These are phyloP conservation scores for Lasioglossum pauxillum DNA, from an alignment of 2,888 invertebrate species.

Conservation along the genomic window DNA sequence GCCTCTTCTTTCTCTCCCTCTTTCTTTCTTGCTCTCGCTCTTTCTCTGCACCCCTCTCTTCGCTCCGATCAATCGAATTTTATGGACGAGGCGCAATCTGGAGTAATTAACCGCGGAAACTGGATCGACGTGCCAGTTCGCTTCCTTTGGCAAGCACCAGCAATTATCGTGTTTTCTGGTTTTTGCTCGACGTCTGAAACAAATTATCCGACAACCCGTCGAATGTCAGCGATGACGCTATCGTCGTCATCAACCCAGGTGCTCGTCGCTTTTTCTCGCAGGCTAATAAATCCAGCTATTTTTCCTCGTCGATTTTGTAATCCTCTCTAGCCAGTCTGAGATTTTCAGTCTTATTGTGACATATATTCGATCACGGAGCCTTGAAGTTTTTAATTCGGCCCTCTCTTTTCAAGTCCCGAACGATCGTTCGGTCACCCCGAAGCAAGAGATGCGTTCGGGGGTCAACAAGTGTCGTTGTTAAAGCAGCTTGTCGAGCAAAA, in stretches of 20 bases:
- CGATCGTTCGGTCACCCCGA: too few species aligned
- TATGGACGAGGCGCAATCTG: neutral
- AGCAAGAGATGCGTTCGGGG: neutral
- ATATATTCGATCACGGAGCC: too few species aligned
- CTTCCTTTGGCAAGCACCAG: neutral
- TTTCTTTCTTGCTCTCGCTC: neutral
- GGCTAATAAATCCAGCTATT: neutral
- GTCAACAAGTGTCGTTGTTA: neutral
- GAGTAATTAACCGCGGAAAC: conserved; percentile 7
- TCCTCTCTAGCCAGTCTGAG: too few species aligned
- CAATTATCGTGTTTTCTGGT: conserved; percentile 10
- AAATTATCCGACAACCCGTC: neutral
- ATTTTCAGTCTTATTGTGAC: too few species aligned
- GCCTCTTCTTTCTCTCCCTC: neutral
- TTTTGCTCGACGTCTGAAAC: neutral
- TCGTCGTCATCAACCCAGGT: neutral
- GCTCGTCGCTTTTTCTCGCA: neutral
- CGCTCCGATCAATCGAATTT: neutral
- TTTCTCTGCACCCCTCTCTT: neutral
- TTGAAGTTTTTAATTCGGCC: too few species aligned
- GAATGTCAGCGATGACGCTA: neutral
- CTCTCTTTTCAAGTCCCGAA: neutral
- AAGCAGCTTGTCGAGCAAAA: neutral
- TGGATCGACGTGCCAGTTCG: neutral
- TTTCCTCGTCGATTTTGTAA: neutral